Percentiles rank a stretch among this genome's conserved stretches.
Conservation (phyloP, 2,797 vertebrate genomes). For the Lagorchestes hirsutus region DNA sequence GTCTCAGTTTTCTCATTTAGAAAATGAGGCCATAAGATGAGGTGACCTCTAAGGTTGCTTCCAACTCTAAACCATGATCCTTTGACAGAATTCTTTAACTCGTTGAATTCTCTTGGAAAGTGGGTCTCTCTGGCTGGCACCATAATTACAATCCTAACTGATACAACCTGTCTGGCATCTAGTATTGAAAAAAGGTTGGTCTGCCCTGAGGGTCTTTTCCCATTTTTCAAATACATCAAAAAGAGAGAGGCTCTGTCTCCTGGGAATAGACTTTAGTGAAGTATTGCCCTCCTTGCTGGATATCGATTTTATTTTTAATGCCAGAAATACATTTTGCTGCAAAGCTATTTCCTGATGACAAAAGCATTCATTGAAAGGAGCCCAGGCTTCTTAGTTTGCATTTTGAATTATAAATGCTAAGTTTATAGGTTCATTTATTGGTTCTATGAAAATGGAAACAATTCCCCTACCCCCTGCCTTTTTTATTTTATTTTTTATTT, state of each 20-base stretch:
- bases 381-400: constrained; percentile 56
- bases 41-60: background rate
- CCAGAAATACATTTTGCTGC: constrained; percentile 65
- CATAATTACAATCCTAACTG: background rate
- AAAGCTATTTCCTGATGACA: constrained; percentile 44
- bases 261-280: background rate
- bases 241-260: constrained; percentile 24
- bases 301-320: constrained; percentile 79
- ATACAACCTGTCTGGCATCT: background rate
- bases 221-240: constrained; percentile 15
- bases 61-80: background rate
- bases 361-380: constrained; percentile 46
- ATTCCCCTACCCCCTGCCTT: background rate
- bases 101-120: background rate
- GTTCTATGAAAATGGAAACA: constrained; percentile 1
- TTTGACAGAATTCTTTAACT: background rate
- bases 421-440: constrained; percentile 54
- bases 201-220: background rate
- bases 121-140: background rate
- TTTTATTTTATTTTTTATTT: constrained; percentile 36
- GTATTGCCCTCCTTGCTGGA: constrained; percentile 51
- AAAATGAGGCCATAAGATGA: background rate
- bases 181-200: background rate
- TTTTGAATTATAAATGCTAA: constrained; percentile 60
- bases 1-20: background rate